Evolutionary conservation across 1,140 invertebrate genomes (phyloP).

Genomic region (Neodiprion pinetum): DNA sequence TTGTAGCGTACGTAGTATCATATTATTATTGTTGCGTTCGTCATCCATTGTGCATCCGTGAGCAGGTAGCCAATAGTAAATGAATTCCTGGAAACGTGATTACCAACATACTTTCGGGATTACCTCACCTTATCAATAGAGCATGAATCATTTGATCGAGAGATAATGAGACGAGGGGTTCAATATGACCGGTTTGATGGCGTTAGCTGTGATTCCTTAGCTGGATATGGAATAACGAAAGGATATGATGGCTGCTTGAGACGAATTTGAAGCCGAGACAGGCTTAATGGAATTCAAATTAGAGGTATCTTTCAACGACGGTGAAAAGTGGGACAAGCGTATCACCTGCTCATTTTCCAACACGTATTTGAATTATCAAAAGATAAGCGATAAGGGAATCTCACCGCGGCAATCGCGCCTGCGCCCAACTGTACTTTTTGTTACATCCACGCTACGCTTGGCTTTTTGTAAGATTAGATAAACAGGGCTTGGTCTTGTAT

Average conservation of each 20-base stretch:
- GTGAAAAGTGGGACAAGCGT: neutral
- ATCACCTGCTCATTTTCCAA: neutral
- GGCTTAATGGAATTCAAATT: too few relatives aligned
- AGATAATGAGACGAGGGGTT: neutral
- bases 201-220: too few relatives aligned
- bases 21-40: too few relatives aligned
- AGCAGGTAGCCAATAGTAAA: too few relatives aligned
- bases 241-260: too few relatives aligned
- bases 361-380: neutral
- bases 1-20: too few relatives aligned
- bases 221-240: too few relatives aligned
- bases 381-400: neutral
- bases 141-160: neutral
- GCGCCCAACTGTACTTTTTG: neutral
- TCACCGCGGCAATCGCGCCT: neutral
- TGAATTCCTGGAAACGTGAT: neutral
- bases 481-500: conserved; percentile 50
- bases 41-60: too few relatives aligned
- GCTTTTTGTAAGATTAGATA: conserved; percentile 58
- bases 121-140: neutral
- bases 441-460: neutral
- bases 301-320: neutral
- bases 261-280: too few relatives aligned
- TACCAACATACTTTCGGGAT: neutral
- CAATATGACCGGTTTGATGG: too few relatives aligned